A percentile compares a stretch with the other conserved stretches of the same genome.
phyloP scores from a whole-genome alignment of 2,797 vertebrate species.

The Pristis pectinata region DNA sequence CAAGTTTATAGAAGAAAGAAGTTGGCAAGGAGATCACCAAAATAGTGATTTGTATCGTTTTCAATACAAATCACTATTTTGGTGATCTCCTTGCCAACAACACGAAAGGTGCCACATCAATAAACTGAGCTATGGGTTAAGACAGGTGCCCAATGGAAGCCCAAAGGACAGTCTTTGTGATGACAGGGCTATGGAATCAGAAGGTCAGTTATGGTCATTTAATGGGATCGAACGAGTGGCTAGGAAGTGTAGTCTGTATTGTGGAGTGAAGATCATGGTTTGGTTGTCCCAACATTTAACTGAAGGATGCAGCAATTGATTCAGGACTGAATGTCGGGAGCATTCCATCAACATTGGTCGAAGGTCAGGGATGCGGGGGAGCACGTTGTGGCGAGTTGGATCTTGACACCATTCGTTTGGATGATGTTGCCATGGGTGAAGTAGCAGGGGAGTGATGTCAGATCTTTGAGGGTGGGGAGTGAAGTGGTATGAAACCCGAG shows the following conservation, averaged over 20 bases:
- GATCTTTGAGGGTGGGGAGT: not conserved
- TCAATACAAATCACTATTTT: too few relatives aligned
- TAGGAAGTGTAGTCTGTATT: not conserved
- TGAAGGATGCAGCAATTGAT: not conserved
- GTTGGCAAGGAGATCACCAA: too few relatives aligned
- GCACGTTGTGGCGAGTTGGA: not conserved
- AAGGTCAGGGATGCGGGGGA: not conserved
- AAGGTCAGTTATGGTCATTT: too few relatives aligned
- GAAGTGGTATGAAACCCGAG: not conserved
- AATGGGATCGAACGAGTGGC: not conserved
- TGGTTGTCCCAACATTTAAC: not conserved
- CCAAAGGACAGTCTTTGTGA: too few relatives aligned
- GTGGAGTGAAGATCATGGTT: not conserved
- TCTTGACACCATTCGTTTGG: too few relatives aligned
- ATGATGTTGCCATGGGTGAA: not conserved
- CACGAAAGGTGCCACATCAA: too few relatives aligned
- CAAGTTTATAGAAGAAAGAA: too few relatives aligned
- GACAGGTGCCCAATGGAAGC: too few relatives aligned
- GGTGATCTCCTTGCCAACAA: too few relatives aligned
- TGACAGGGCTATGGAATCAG: too few relatives aligned
- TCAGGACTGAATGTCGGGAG: not conserved
- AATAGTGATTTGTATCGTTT: too few relatives aligned
- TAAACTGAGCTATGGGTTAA: too few relatives aligned
- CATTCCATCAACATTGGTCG: not conserved
- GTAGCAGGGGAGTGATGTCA: not conserved